Conservation (phyloP, 1,140 invertebrate genomes). For the Asobara japonica region DNA sequence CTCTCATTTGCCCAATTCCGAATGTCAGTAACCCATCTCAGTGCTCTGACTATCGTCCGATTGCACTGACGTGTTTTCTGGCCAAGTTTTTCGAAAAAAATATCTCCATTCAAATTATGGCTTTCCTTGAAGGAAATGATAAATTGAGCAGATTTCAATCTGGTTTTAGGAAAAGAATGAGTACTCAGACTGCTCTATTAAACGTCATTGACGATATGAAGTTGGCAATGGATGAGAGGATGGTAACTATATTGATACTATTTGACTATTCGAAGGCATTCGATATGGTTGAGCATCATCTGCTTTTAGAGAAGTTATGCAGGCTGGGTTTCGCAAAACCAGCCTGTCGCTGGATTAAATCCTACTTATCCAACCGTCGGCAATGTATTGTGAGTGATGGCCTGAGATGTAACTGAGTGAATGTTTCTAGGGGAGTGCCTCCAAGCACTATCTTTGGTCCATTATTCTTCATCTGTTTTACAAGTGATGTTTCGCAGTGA, state of each 20-base stretch:
- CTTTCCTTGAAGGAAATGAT: too few relatives aligned
- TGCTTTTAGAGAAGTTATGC: not conserved
- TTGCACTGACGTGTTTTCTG: too few relatives aligned
- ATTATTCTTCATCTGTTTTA: not conserved
- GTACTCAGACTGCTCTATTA: too few relatives aligned
- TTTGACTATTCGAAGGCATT: constrained; percentile 42
- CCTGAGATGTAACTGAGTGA: not conserved
- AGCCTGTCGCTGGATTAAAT: not conserved
- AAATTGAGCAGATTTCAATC: too few relatives aligned
- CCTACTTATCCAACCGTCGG: not conserved
- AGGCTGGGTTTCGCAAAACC: not conserved
- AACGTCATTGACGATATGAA: too few relatives aligned
- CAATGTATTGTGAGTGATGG: not conserved
- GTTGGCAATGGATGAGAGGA: too few relatives aligned
- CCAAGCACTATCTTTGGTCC: not conserved
- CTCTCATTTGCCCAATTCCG: not conserved
- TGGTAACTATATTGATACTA: too few relatives aligned
- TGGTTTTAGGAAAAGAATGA: too few relatives aligned
- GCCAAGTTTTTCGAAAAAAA: too few relatives aligned
- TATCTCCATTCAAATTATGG: too few relatives aligned
- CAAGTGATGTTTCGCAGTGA: too few relatives aligned
- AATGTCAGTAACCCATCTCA: not conserved
- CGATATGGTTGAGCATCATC: constrained; percentile 35
- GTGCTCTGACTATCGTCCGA: constrained; percentile 5
- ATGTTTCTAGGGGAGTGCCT: not conserved